Percentiles rank a stretch among this genome's conserved stretches.
Conservation (phyloP, 2,888 invertebrate species). For the Carterocephalus palaemon region DNA sequence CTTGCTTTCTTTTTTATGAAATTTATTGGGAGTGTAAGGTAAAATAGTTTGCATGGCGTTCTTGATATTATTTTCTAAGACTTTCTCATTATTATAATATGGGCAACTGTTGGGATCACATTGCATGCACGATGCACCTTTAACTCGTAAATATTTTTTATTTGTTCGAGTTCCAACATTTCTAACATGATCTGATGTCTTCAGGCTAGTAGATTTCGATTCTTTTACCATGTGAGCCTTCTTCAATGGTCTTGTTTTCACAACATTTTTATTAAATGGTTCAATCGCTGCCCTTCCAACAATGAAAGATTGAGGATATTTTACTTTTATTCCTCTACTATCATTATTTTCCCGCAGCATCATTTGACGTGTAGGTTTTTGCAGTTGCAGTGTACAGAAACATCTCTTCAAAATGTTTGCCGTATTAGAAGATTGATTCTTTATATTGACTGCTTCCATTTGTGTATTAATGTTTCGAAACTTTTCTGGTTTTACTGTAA, state of each 20-base stretch:
- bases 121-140: neutral
- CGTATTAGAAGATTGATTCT: constrained; percentile 33
- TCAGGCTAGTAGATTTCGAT: constrained; percentile 19
- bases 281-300: constrained; percentile 30
- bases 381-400: constrained; percentile 43
- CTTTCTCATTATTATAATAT: constrained; percentile 3
- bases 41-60: constrained; percentile 37
- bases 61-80: constrained; percentile 1
- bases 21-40: constrained; percentile 42
- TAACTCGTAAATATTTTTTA: constrained; percentile 22
- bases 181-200: neutral
- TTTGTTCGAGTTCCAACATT: constrained; percentile 22
- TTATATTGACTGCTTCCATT: constrained; percentile 25
- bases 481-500: constrained; percentile 7
- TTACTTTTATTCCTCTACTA: neutral
- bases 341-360: constrained; percentile 2
- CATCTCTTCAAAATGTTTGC: constrained; percentile 41
- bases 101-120: constrained; percentile 11
- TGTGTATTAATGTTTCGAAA: constrained; percentile 17
- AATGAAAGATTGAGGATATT: constrained; percentile 27
- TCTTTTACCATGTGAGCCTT: constrained; percentile 18
- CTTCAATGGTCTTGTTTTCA: neutral
- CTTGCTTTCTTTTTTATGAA: constrained; percentile 38
- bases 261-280: neutral
- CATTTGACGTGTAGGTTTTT: constrained; percentile 25